A percentile compares a stretch with the other conserved stretches of the same genome.
phyloP scores from a whole-genome alignment of 2,797 vertebrate genomes.

The Chaetodon trifasciatus region DNA sequence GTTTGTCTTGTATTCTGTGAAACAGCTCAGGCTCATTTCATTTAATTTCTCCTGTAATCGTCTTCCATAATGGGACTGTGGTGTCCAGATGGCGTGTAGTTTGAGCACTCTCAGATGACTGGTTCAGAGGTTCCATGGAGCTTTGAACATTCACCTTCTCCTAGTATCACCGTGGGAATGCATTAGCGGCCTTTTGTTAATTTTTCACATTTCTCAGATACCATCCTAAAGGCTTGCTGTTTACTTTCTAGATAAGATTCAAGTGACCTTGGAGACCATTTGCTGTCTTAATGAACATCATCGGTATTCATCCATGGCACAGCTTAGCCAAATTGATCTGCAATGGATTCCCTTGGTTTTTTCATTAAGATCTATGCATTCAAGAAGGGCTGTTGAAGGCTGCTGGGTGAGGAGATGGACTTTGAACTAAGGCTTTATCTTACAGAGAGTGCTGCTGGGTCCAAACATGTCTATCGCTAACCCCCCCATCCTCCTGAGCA shows the following conservation, averaged over 20 bases:
- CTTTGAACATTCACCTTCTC: conserved; percentile 44
- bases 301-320: conserved; percentile 66
- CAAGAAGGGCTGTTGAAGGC: conserved; percentile 65
- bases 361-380: conserved; percentile 64
- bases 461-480: conserved; percentile 76
- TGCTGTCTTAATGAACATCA: conserved; percentile 64
- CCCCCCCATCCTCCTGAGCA: conserved; percentile 59
- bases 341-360: conserved; percentile 61
- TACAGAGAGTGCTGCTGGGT: conserved; percentile 72
- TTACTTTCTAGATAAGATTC: conserved; percentile 50
- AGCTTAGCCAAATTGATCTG: conserved; percentile 76
- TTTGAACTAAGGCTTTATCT: conserved; percentile 82
- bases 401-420: conserved; percentile 61
- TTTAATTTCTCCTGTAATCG: conserved; percentile 31
- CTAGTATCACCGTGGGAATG: conserved; percentile 36
- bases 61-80: conserved; percentile 47
- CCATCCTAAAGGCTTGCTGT: conserved; percentile 27
- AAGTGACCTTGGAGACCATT: conserved; percentile 65
- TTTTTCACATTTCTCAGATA: conserved; percentile 42
- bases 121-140: conserved; percentile 12
- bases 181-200: conserved; percentile 41
- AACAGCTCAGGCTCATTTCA: conserved; percentile 17
- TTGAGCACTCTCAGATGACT: conserved; percentile 43
- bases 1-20: conserved; percentile 34
- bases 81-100: conserved; percentile 66